Base-by-base conservation (phyloP, 2,888 invertebrate species). In the Clanis bilineata region DNA sequence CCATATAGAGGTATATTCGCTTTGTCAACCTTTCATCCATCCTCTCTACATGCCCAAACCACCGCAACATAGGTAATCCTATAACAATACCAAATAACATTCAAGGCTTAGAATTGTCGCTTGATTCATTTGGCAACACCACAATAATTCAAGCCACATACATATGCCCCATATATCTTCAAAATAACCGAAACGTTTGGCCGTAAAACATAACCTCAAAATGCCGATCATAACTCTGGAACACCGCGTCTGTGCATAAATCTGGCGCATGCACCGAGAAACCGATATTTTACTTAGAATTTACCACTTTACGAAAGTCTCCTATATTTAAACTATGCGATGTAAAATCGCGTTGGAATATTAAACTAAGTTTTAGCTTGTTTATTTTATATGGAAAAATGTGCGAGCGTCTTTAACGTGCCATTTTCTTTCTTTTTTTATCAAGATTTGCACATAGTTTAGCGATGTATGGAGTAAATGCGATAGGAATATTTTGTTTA, bases 231-330 rank as follows among this genome's bases (percentile, higher is more conserved):
- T 86, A 86, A 84, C 76, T 87, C 80, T 74, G 68, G 68, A 67
- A 69, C 70, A 73, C 80, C 79, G 74, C 82, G 84, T 86, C 83
- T 80, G 77, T 73, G 82, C 83, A 86, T 87, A 87, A 88, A 88
- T 86, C 83, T 76, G 73, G 68, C 72, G 71, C 76, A 79, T 83
- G 80, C 80, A 79, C 80, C 72, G 76, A 66, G 64, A 71, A 66
- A 72, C 80, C 51, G 71, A 83, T 86, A 85, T 86, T 84, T 85
- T 79, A 85, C 76, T 74, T 70, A 59, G 73, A 83, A 82, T 78
- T 71, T 77, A 76, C 77, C 78, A 82, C 74, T 81, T 83, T 80
- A 81, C 79, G 70, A 76, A 73, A 72, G 73, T 72, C 70, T 68
- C 64, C 70, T 83, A 79, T 83, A 85, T 82, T 80, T 76, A 76